Conservation (phyloP, 2,888 invertebrate genomes). For the Abscondita cerata region DNA sequence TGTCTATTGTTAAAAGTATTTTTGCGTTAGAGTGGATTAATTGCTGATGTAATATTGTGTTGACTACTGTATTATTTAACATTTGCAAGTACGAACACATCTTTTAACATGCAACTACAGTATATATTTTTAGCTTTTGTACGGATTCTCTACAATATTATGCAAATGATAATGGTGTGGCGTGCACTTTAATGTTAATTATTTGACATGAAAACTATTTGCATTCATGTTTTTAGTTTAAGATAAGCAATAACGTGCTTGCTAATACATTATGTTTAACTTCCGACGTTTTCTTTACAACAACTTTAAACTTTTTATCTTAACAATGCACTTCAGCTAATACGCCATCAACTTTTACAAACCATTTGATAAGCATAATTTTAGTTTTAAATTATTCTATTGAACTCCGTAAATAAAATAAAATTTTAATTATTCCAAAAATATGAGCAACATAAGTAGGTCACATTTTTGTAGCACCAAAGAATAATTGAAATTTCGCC, state of each 20-base stretch:
- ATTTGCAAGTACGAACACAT: background rate
- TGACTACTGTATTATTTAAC: too few relatives aligned
- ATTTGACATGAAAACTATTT: slow-evolving; percentile 30
- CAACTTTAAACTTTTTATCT: background rate
- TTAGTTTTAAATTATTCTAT: too few relatives aligned
- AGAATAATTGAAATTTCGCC: too few relatives aligned
- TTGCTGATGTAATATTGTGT: too few relatives aligned
- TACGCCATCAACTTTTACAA: too few relatives aligned
- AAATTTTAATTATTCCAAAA: too few relatives aligned
- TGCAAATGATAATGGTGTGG: slow-evolving; percentile 25
- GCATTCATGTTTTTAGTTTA: slow-evolving; percentile 22
- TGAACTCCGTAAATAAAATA: too few relatives aligned
- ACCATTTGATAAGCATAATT: too few relatives aligned
- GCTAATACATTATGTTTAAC: slow-evolving; percentile 20
- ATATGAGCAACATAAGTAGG: too few relatives aligned
- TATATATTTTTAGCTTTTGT: slow-evolving; percentile 20
- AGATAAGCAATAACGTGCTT: slow-evolving; percentile 25
- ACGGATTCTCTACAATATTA: slow-evolving; percentile 20
- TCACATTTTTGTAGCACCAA: too few relatives aligned
- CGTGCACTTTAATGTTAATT: slow-evolving; percentile 31
- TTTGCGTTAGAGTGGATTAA: too few relatives aligned
- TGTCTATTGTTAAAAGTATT: too few relatives aligned
- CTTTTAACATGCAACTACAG: slow-evolving; percentile 20
- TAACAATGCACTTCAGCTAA: background rate
- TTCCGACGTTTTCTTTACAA: slow-evolving; percentile 21